Evolutionary conservation across 92 coral and sea anemone genomes (phyloP), one percentile per base, ranked within the genome.

Genomic region (Epizoanthus illoricatus): DNA sequence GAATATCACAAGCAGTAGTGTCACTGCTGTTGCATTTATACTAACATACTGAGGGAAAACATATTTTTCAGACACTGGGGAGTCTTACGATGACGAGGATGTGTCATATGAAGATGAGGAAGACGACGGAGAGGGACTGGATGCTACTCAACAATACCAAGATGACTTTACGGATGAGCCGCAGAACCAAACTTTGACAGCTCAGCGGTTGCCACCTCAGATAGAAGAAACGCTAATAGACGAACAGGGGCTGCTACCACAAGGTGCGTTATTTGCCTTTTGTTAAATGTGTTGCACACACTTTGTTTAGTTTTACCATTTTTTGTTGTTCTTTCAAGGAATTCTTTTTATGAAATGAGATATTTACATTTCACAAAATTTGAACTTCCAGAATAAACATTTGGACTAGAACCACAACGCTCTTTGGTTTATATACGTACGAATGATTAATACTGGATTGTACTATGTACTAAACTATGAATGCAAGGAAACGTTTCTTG

Each of bases 31-130:
- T 36, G 28, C 39, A 9, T 23, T 13, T 57, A 33, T 74, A 23
- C 17, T 4, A 71, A 42, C 15, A 3, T 2, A 20, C 8, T 47
- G 0, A 47, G 17, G 0, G 10, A 4, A 19, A 33, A 33, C 23
- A 40, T 63, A 16, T 69, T 45, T 65, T 23, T 8, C 73, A 89
- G 98, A 92, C 24, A 89, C 98, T 43, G 97, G 91, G 36, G 97
- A 92, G 47, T 94, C 94, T 3, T 90, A 88, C 55, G 97, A 90
- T 4, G 97, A 90, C 11, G 95, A 88, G 24, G 90, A 91, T 70
- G 78, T 88, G 79, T 92, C 92, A 1, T 90, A 86, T 54, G 89
- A 84, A 15, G 97, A 89, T 8, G 88, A 87, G 39, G 66, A 59
- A 21, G 70, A 80, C 39, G 56, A 56, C 1, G 69, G 58, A 69